Conservation (phyloP, 1,140 invertebrate species). For the Brachionus calyciflorus region DNA sequence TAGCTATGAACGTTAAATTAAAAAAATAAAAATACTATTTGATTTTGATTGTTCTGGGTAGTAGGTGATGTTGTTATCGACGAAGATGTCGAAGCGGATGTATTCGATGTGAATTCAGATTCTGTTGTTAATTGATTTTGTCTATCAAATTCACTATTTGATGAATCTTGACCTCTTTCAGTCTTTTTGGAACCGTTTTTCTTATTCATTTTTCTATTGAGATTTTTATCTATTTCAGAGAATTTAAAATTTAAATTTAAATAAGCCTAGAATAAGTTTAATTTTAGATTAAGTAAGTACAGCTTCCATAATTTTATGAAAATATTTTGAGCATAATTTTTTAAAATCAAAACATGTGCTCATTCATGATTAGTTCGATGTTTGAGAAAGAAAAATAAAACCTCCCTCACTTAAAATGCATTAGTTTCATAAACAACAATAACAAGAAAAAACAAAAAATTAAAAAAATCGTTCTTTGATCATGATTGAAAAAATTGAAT, state of each 20-base stretch:
- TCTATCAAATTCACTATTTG: neutral
- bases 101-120: slow-evolving; percentile 11
- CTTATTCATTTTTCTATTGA: slow-evolving; percentile 10
- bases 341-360: neutral
- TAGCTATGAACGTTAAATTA: neutral
- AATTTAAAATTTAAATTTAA: neutral
- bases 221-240: neutral
- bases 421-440: too few relatives aligned
- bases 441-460: too few relatives aligned
- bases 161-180: neutral
- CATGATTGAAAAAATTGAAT: too few relatives aligned
- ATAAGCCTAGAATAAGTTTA: too few relatives aligned
- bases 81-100: slow-evolving; percentile 4
- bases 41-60: neutral
- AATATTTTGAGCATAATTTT: slow-evolving; percentile 23
- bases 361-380: too few relatives aligned
- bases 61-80: slow-evolving; percentile 18
- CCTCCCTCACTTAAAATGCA: too few relatives aligned
- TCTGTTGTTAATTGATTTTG: neutral
- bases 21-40: slow-evolving; percentile 6
- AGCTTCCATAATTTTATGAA: slow-evolving; percentile 1
- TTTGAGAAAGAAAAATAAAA: too few relatives aligned
- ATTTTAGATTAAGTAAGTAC: neutral
- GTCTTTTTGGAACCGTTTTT: neutral
- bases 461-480: too few relatives aligned